These are phyloP conservation scores for Eulithis prunata DNA, from an alignment of 2,888 invertebrate genomes.

Conservation along the genomic window DNA sequence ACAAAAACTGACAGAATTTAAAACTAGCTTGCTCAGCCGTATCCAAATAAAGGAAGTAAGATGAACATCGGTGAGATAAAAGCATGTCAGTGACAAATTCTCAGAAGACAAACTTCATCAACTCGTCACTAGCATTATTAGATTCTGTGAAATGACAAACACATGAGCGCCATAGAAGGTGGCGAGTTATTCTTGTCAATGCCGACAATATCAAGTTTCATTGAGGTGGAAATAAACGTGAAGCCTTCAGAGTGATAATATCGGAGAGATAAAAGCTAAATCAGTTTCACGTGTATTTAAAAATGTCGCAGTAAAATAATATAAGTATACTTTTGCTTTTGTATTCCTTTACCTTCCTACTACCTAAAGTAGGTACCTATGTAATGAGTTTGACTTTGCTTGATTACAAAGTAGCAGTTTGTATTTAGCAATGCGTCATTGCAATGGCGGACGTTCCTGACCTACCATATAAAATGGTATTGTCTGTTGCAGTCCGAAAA, in stretches of 20 bases:
- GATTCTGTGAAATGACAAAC: constrained; percentile 32
- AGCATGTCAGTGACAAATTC: neutral
- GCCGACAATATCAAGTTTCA: constrained; percentile 28
- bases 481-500: constrained; percentile 6
- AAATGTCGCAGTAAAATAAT: too few species aligned
- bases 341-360: too few species aligned
- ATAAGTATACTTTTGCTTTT: too few species aligned
- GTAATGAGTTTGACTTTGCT: too few species aligned
- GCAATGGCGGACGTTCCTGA: constrained; percentile 24
- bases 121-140: constrained; percentile 14
- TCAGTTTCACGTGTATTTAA: too few species aligned
- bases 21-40: neutral
- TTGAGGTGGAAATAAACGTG: constrained; percentile 18
- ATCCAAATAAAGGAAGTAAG: neutral
- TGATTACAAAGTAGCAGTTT: neutral
- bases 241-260: constrained; percentile 7
- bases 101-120: constrained; percentile 12
- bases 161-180: constrained; percentile 27
- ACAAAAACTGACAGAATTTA: too few species aligned
- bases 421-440: constrained; percentile 10
- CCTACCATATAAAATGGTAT: constrained; percentile 25
- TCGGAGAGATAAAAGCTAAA: neutral
- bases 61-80: constrained; percentile 14
- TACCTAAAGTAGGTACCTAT: too few species aligned
- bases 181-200: constrained; percentile 30